Percentiles rank a stretch among this genome's conserved stretches.
Evolutionary conservation across 2,888 invertebrate species (phyloP).

Genomic region (Morinoia aosen): DNA sequence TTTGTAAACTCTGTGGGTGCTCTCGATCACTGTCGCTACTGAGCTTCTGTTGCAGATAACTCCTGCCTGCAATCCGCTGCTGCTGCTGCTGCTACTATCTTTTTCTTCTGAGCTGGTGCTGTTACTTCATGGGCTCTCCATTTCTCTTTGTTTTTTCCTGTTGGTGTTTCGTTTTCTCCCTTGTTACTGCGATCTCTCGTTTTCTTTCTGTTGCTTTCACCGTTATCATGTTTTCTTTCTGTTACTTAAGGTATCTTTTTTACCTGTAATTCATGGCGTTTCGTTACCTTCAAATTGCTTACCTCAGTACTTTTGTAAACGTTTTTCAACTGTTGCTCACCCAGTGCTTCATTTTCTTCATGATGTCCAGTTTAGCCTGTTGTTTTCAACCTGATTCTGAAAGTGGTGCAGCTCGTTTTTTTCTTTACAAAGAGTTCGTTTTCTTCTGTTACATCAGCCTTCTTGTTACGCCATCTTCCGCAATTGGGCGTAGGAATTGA

Average conservation of each 20-base stretch:
- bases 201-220: neutral
- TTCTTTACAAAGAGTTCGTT: no score
- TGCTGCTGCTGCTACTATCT: neutral
- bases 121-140: neutral
- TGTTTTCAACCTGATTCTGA: neutral
- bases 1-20: slow-evolving; percentile 26
- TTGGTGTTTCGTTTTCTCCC: neutral
- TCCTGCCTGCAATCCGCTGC: neutral
- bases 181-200: neutral
- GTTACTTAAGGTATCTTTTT: neutral
- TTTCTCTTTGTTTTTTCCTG: neutral
- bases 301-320: neutral
- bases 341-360: neutral
- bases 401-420: no score
- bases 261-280: no score
- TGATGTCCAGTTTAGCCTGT: neutral
- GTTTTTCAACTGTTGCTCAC: neutral
- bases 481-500: neutral
- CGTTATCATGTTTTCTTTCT: neutral
- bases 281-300: no score
- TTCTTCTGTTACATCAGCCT: no score
- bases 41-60: slow-evolving; percentile 34
- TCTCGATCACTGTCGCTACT: slow-evolving; percentile 30
- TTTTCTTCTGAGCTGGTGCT: neutral
- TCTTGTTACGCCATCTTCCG: neutral